Conservation (phyloP, 1,140 invertebrate genomes). For the Rhynchophorus ferrugineus region DNA sequence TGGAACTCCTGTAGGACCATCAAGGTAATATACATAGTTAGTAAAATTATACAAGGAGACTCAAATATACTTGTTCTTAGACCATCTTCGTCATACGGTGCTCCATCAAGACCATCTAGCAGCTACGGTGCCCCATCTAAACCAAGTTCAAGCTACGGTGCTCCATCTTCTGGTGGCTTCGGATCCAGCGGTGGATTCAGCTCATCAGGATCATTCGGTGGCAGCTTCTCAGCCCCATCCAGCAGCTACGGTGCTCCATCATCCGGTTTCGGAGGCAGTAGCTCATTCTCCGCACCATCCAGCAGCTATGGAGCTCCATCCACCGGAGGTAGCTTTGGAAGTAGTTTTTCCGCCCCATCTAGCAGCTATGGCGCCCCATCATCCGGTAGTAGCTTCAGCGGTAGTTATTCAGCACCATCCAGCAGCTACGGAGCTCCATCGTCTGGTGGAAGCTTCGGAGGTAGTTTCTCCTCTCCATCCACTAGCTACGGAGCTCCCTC, state of each 20-base stretch:
- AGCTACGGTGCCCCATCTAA: constrained; percentile 35
- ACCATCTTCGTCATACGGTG: constrained; percentile 29
- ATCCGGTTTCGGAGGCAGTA: constrained; percentile 22
- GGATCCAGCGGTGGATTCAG: constrained; percentile 20
- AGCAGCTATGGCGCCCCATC: constrained; percentile 23
- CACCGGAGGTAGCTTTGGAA: background rate
- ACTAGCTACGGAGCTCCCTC: constrained; percentile 16
- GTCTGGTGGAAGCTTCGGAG: constrained; percentile 30
- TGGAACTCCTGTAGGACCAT: constrained; percentile 27
- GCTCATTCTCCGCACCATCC: constrained; percentile 19
- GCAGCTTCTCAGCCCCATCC: constrained; percentile 28
- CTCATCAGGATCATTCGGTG: constrained; percentile 40
- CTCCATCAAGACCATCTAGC: constrained; percentile 27
- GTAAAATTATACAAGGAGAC: constrained; percentile 22
- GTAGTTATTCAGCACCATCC: constrained; percentile 30
- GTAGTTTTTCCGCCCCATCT: constrained; percentile 13
- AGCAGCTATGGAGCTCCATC: constrained; percentile 23
- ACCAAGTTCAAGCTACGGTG: constrained; percentile 36
- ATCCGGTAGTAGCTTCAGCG: constrained; percentile 33
- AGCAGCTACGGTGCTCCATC: constrained; percentile 22
- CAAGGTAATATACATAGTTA: constrained; percentile 32
- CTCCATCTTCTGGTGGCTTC: constrained; percentile 32
- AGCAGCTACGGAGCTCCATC: constrained; percentile 25
- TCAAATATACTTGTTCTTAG: constrained; percentile 1
- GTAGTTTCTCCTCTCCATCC: constrained; percentile 16